Base-by-base conservation (phyloP, 2,113 vertebrate genomes). In the Strigops habroptila region DNA sequence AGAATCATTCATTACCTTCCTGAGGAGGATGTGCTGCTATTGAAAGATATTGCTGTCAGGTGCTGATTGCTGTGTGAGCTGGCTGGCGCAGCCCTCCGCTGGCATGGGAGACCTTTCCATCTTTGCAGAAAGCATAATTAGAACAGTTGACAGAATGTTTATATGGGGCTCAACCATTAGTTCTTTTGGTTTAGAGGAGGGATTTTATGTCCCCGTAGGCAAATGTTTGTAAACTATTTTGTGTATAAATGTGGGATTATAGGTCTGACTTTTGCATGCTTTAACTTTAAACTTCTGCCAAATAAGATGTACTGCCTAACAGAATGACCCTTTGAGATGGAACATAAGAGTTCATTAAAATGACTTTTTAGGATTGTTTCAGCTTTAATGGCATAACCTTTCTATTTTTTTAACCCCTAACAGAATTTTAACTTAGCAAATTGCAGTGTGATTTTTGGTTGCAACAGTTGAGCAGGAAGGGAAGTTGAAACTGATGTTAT, bases 401-500 rank as follows among this genome's bases (percentile, higher is more conserved):
- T 6, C 4, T 30, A n/a, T 30, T 31, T 22, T 43, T 73, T 55
- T 21, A 16, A 12, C 3, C 9, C 27, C 37, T 39, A n/a, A 14
- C 39, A 46, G 39, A 71, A 64, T 75, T 78, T 84, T 71, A 37
- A 1, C 48, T 71, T 83, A 52, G 31, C 71, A 67, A 70, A 80
- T 87, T 84, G 51, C 86, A 92, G 39, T 62, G 65, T 86, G 77
- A 82, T 91, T 96, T 96, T 96, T 73, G 51, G 27, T 89, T 96
- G 75, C 86, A 95, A 60, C 91, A 85, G 67, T 79, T 73, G 63
- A 97, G 70, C 67, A 91, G 88, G 91, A 96, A 90, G 83, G 90
- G 90, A 89, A 79, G 53, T 93, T 69, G 91, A 95, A 96, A 95
- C 71, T 82, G 59, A 82, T 91, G 89, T 92, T 94, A 63, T 86